Conservation (phyloP, 2,888 invertebrate species). For the Pachydiplax longipennis region DNA sequence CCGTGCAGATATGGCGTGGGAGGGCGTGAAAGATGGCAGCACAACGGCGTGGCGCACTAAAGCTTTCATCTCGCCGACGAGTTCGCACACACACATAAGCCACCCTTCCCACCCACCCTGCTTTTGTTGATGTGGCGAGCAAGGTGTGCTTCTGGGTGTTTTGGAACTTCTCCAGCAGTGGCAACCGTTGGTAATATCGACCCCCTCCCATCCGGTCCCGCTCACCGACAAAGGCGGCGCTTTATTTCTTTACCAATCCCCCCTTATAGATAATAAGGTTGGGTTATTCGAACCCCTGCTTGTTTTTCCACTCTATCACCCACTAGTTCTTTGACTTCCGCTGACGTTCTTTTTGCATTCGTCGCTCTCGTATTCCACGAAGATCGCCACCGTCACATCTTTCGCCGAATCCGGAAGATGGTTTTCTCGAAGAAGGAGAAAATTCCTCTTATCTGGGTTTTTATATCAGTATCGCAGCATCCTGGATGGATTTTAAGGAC, state of each 20-base stretch:
- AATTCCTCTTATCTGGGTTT: neutral
- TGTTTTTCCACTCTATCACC: neutral
- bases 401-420: neutral
- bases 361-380: neutral
- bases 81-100: neutral
- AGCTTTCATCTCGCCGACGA: conserved; percentile 26
- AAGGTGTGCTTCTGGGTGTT: conserved; percentile 32
- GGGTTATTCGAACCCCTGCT: neutral
- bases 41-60: neutral
- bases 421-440: neutral
- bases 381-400: neutral
- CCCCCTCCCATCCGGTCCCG: neutral
- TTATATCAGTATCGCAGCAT: neutral
- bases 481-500: neutral
- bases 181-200: conserved; percentile 1
- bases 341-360: neutral
- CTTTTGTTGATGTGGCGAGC: neutral
- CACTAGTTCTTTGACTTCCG: neutral
- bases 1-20: neutral
- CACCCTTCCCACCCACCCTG: neutral
- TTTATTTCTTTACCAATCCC: neutral
- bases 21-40: conserved; percentile 14
- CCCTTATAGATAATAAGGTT: neutral
- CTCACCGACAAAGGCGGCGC: neutral
- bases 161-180: conserved; percentile 34